Percentiles rank a stretch among this genome's conserved stretches.
Conservation (phyloP, 2,113 vertebrate species). For the Corythornis madagascariensis region DNA sequence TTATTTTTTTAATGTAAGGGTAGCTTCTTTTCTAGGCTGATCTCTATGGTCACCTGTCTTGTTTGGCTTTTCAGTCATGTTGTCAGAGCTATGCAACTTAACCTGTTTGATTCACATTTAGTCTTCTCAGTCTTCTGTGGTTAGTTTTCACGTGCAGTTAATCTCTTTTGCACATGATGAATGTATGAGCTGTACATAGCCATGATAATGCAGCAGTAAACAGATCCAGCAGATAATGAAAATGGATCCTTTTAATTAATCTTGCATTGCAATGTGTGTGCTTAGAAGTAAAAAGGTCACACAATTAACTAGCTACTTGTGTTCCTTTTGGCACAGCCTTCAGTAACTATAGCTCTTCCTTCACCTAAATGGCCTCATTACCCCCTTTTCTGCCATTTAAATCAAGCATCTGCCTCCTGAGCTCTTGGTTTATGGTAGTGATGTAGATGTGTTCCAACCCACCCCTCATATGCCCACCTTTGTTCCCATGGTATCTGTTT, state of each 20-base stretch:
- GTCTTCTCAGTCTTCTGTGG: background rate
- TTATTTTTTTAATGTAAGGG: background rate
- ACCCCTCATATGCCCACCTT: background rate
- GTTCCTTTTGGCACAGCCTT: background rate
- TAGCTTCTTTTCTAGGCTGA: background rate
- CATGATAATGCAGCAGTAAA: background rate
- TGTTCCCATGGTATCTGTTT: background rate
- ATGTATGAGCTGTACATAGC: background rate
- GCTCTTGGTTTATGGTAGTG: background rate
- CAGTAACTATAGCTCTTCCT: background rate
- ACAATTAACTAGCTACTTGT: background rate
- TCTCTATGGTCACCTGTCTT: background rate
- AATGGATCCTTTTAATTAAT: conserved; percentile 18
- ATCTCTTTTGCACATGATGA: background rate
- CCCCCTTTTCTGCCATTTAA: background rate
- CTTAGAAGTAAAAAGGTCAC: conserved; percentile 15
- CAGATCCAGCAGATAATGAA: background rate
- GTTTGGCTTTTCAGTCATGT: background rate
- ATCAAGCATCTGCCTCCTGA: background rate
- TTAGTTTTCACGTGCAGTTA: background rate
- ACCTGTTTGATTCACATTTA: background rate
- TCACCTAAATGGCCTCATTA: background rate
- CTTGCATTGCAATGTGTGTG: background rate
- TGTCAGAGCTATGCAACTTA: background rate
- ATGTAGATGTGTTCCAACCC: background rate